Percentiles rank a stretch among this genome's conserved stretches.
Evolutionary conservation across 2,888 invertebrate genomes (phyloP).

Genomic region (Dusona sp.): DNA sequence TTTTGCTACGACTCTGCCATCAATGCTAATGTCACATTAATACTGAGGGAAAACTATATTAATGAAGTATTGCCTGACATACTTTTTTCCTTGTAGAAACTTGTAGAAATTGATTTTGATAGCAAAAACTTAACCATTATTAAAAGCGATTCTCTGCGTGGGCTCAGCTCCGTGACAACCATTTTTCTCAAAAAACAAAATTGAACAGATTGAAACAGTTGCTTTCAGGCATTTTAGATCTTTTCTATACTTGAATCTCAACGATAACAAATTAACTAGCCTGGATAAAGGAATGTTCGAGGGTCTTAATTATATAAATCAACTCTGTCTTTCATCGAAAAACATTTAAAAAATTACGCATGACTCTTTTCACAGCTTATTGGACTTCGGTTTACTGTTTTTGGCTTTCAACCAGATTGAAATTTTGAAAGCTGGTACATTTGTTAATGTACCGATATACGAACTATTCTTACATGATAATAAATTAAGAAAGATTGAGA

Average conservation of each 20-base stretch:
- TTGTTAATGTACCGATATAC: too few species aligned
- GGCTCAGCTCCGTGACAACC: conserved; percentile 82
- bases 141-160: conserved; percentile 76
- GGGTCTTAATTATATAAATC: neutral
- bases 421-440: too few species aligned
- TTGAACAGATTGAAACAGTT: conserved; percentile 79
- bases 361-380: neutral
- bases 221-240: conserved; percentile 67
- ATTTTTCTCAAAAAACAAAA: conserved; percentile 83
- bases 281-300: conserved; percentile 64
- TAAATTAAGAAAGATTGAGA: too few species aligned
- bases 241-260: conserved; percentile 69
- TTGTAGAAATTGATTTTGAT: conserved; percentile 49
- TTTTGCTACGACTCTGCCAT: conserved; percentile 73
- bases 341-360: neutral
- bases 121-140: conserved; percentile 40
- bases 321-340: neutral
- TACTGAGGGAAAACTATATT: conserved; percentile 70
- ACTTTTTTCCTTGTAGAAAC: conserved; percentile 65
- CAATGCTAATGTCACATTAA: conserved; percentile 69
- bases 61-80: conserved; percentile 65
- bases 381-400: too few species aligned
- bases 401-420: too few species aligned
- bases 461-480: too few species aligned
- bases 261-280: conserved; percentile 71